Conservation (phyloP, 23 tunicate species). For the Styela plicata region DNA sequence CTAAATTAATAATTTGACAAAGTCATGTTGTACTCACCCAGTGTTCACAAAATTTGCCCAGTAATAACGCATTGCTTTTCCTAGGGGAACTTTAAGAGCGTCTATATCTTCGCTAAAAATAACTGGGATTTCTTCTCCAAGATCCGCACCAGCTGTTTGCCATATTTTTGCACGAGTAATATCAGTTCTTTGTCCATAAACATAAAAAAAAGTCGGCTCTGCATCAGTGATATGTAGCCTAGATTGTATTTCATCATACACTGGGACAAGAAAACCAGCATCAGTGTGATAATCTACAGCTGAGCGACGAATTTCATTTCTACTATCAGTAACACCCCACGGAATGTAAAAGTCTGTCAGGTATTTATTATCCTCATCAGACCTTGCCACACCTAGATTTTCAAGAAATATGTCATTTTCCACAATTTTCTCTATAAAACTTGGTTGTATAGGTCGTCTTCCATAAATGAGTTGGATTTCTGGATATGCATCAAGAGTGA, state of each 20-base stretch:
- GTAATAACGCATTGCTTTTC: conserved; percentile 2
- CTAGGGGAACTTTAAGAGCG: neutral
- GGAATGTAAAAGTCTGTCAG: conserved; percentile 9
- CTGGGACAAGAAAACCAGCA: conserved; percentile 6
- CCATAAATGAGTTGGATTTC: conserved; percentile 3
- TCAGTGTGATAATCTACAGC: conserved; percentile 26
- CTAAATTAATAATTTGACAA: no score
- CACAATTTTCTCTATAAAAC: neutral
- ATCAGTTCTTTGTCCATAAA: conserved; percentile 1
- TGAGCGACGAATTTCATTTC: conserved; percentile 10
- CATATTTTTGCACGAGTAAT: neutral
- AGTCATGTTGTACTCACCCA: conserved; percentile 28
- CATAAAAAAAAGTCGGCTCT: conserved; percentile 5
- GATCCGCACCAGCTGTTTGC: conserved; percentile 9
- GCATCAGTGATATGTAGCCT: neutral
- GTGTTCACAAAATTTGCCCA: conserved; percentile 21
- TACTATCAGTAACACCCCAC: conserved; percentile 16
- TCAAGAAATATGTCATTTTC: conserved; percentile 13
- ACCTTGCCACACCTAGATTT: neutral
- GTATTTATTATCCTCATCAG: neutral
- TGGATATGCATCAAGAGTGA: conserved; percentile 23
- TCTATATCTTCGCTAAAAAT: neutral
- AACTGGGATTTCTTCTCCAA: conserved; percentile 23
- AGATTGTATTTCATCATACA: conserved; percentile 6
- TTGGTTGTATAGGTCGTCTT: neutral